Evolutionary conservation across 2,113 vertebrate species (phyloP), one percentile per base, ranked within the genome.

Genomic region (Callionymus lyra): DNA sequence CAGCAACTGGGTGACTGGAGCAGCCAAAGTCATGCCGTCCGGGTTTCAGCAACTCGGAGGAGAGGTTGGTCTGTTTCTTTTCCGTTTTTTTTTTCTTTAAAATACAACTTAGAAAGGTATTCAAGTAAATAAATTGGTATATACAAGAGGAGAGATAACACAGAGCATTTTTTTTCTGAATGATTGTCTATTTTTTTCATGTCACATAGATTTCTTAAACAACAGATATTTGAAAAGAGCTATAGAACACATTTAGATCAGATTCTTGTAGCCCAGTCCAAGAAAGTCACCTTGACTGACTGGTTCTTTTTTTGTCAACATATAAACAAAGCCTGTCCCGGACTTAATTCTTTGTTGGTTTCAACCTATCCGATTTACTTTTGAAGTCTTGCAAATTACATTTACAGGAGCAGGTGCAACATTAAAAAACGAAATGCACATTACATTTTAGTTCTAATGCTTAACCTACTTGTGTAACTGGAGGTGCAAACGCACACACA

Each of bases 41-140:
- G 77, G 84, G 53, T 88, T 88, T 82, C 83, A 86, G 50, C 81
- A 86, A 60, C 76, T 88, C 9, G 86, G 84, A 56, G 84, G 49
- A 58, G 82, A 85, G 82, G 86, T 86, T 80, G 59, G 19, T 42
- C n/a, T n/a, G n/a, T n/a, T n/a, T n/a, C n/a, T n/a, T n/a, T n/a
- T n/a, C n/a, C n/a, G n/a, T n/a, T n/a, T n/a, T n/a, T n/a, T n/a
- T n/a, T n/a, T 35, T 54, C 19, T 33, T 27, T 12, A 43, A 59
- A 81, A 84, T 81, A 83, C 85, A 82, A 15, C 16, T 15, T 1
- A 13, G 9, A 44, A 16, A 1, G 35, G 37, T 40, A 18, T 32
- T 1, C 10, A 6, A 18, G 1, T 2, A 6, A 21, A 16, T 47
- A 2, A n/a, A 6, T 6, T 2, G 37, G 9, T 10, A n/a, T n/a